Conservation (phyloP, 64 coral and sea anemone genomes). For the Catalaphyllia jardinei region DNA sequence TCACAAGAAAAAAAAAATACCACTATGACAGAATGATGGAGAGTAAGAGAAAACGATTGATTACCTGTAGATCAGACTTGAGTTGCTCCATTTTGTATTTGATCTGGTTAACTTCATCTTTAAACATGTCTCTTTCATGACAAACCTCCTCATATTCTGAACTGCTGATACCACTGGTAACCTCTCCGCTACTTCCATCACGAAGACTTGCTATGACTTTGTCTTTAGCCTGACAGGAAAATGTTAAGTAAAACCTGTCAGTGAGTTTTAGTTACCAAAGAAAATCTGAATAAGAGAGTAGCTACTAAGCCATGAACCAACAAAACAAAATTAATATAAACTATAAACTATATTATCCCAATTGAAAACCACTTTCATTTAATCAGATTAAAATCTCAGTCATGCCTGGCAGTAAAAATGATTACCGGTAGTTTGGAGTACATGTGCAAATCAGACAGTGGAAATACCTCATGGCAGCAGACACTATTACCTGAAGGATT, state of each 20-base stretch:
- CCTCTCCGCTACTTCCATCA: constrained; percentile 83
- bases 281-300: too few relatives aligned
- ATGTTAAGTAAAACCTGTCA: not conserved
- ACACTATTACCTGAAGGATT: constrained; percentile 77
- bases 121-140: constrained; percentile 64
- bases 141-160: constrained; percentile 74
- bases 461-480: too few relatives aligned
- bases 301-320: too few relatives aligned
- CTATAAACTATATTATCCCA: too few relatives aligned
- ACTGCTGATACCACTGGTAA: constrained; percentile 74
- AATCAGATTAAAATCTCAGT: too few relatives aligned
- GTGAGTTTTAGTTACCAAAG: too few relatives aligned
- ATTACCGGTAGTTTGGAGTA: too few relatives aligned
- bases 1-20: not conserved
- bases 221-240: constrained; percentile 81
- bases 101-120: constrained; percentile 89
- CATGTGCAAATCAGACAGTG: too few relatives aligned
- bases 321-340: too few relatives aligned
- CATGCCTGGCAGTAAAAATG: too few relatives aligned
- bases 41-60: not conserved
- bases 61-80: constrained; percentile 91
- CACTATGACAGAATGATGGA: not conserved
- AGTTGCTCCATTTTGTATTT: constrained; percentile 87
- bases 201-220: constrained; percentile 93
- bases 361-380: too few relatives aligned